Evolutionary conservation across 2,888 invertebrate species (phyloP), one percentile per base, ranked within the genome.

Genomic region (Aethes cnicana): DNA sequence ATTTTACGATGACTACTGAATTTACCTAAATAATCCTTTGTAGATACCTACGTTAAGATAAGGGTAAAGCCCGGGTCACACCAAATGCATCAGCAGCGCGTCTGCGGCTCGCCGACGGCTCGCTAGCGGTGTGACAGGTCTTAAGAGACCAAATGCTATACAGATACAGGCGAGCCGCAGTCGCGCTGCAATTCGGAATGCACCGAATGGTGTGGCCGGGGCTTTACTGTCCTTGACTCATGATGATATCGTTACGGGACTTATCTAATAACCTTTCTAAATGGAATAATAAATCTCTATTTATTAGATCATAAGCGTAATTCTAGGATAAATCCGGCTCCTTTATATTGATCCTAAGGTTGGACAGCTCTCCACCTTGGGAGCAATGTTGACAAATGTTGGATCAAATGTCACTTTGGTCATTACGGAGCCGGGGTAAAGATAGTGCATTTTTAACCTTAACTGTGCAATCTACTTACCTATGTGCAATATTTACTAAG

Each of bases 381-480:
- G 50, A 43, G 43, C 50, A 50, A 50, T 50, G 44, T 52, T 52
- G 47, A 21, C 30, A 41, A 28, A 25, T 7, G 17, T 30, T 43
- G 28, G 49, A 12, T 16, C 32, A 25, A 52, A 46, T 6, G 11
- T 28, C 16, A 23, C 7, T 8, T 44, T 33, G 33, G 44, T 25
- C 33, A 12, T n/a, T 17, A n/a, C n/a, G 17, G 28, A 8, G 28
- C 11, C 30, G 48, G 53, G 49, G 33, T 46, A 30, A 48, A 25
- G 58, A 54, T 53, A 39, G 43, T 47, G 58, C 58, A 59, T 62
- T 64, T 63, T 56, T 62, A 57, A 54, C 56, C 59, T 58, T 58
- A 56, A 61, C 57, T 68, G 75, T 79, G 78, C 77, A 80, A 80
- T 77, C 58, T 64, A n/a, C n/a, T n/a, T n/a, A n/a, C n/a, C n/a